A percentile compares a stretch with the other conserved stretches of the same genome.
phyloP scores from a whole-genome alignment of 2,113 vertebrate genomes.

The Pterocles burchelli region DNA sequence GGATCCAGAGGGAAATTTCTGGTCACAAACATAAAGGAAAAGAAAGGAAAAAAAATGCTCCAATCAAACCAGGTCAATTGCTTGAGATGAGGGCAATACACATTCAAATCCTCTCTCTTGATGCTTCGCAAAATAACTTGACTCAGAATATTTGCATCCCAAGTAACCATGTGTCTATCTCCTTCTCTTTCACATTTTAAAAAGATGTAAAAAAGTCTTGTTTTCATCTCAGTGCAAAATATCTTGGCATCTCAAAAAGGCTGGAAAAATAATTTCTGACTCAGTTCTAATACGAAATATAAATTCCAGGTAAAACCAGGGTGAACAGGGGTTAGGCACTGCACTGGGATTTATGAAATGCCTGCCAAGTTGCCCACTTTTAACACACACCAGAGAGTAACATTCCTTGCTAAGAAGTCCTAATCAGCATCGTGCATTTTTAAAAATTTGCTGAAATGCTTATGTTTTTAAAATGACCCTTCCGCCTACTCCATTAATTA shows the following conservation, averaged over 20 bases:
- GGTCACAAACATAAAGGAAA: neutral
- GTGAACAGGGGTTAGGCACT: neutral
- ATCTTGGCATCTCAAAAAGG: neutral
- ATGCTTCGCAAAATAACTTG: neutral
- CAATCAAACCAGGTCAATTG: neutral
- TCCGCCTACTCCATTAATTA: conserved; percentile 63
- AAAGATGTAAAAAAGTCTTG: neutral
- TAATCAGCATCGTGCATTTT: conserved; percentile 4
- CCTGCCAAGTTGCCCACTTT: conserved; percentile 36
- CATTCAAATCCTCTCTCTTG: neutral
- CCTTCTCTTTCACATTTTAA: neutral
- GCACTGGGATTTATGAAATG: neutral
- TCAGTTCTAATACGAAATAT: neutral
- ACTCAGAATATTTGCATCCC: neutral
- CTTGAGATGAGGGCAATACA: neutral
- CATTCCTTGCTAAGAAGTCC: conserved; percentile 27
- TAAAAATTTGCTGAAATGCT: conserved; percentile 19
- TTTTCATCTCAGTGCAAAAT: conserved; percentile 2
- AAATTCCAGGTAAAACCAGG: conserved; percentile 13
- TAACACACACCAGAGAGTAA: neutral
- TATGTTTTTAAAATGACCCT: conserved; percentile 46
- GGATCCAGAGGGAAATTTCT: neutral
- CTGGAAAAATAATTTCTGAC: neutral
- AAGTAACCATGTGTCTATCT: neutral
- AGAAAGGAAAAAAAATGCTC: neutral